Evolutionary conservation across 2,113 vertebrate genomes (phyloP), one percentile per base, ranked within the genome.

Genomic region (Carassius carassius): DNA sequence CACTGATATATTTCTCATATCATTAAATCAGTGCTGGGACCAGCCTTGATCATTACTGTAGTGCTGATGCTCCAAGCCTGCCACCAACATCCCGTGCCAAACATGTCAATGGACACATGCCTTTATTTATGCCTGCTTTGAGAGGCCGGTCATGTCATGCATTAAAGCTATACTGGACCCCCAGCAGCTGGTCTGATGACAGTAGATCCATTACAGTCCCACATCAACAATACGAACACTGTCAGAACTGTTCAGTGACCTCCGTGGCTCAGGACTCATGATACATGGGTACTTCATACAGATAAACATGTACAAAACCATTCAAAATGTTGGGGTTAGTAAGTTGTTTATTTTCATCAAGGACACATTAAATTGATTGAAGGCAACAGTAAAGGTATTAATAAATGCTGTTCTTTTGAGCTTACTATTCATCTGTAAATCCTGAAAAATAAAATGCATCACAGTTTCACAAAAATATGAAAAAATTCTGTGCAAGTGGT

Each of bases 401-500:
- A 60, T 11, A 56, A 56, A 19, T 56, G n/a, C n/a, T n/a, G 29
- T 29, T 29, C 29, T 29, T 29, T 29, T 29, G 29, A 56, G 5
- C 19, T 56, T 19, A 19, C 17, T 5, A 56, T 19, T 19, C 54
- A 56, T 56, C 54, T 19, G 17, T 19, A 17, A 17, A 56, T 56
- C 17, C 54, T 19, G 54, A 56, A 56, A 56, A 19, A 56, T 56
- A 19, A 2, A 56, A 56, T 56, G 17, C 0, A 19, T 56, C 29
- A 29, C 17, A 8, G 54, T 56, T 56, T 56, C 54, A 56, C 16
- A 56, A 19, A 56, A 56, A 19, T 56, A 56, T 19, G 16, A 17
- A 19, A 17, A 19, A 17, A 17, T 32, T 3, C 16, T 8, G 14
- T 65, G 1, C 0, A 67, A 1, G 14, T 32, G 5, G 0, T 35